Percentiles rank a stretch among this genome's conserved stretches.
Conservation (phyloP, 2,113 vertebrate species). For the Anser brachyrhynchus region DNA sequence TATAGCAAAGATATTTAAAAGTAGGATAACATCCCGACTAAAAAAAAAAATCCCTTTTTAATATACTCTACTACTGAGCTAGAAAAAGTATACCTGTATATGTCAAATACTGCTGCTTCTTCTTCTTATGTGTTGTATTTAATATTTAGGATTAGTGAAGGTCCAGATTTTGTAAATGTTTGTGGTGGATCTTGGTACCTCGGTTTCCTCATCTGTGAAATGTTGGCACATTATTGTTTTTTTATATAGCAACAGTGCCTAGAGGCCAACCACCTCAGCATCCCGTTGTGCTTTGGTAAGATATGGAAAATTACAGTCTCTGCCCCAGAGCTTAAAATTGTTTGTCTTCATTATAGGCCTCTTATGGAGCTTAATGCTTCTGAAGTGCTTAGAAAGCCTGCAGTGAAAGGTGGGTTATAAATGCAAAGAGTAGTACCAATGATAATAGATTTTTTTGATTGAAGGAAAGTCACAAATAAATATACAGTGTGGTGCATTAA, state of each 20-base stretch:
- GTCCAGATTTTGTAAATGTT: background rate
- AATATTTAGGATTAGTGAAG: background rate
- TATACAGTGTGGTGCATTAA: background rate
- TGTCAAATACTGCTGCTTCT: background rate
- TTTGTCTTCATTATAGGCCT: conserved; percentile 52
- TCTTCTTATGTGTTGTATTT: background rate
- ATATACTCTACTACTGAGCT: background rate
- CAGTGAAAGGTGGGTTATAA: conserved; percentile 55
- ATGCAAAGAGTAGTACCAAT: conserved; percentile 28
- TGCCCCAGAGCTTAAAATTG: conserved; percentile 1
- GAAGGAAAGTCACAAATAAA: conserved; percentile 34
- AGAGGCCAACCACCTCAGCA: background rate
- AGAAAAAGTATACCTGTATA: background rate
- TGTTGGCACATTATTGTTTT: background rate
- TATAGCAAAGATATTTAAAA: background rate
- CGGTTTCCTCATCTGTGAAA: background rate
- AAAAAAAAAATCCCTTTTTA: background rate
- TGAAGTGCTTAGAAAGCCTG: conserved; percentile 59
- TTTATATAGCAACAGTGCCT: background rate
- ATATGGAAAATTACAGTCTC: conserved; percentile 28
- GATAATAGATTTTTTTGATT: conserved; percentile 37
- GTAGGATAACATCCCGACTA: background rate
- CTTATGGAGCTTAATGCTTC: conserved; percentile 45
- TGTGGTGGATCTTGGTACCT: background rate
- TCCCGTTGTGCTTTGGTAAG: background rate